Percentiles rank a stretch among this genome's conserved stretches.
Evolutionary conservation across 2,888 invertebrate genomes (phyloP).

Genomic region (Netelia inedita): DNA sequence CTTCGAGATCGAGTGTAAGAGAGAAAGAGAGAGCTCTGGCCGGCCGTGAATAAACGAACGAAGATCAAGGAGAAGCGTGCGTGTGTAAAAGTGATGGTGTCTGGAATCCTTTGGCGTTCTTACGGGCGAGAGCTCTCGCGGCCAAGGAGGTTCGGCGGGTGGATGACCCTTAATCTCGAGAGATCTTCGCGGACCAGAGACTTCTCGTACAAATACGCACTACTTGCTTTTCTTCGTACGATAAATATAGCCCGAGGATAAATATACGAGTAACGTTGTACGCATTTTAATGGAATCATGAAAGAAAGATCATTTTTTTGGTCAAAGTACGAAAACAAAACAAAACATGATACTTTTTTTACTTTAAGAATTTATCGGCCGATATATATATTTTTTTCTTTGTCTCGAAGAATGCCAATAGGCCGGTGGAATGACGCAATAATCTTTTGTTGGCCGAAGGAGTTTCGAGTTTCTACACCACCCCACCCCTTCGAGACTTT

Average conservation of each 20-base stretch:
- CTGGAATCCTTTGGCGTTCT: constrained; percentile 28
- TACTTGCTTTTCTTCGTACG: background rate
- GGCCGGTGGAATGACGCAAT: constrained; percentile 27
- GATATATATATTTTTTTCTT: background rate
- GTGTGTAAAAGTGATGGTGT: constrained; percentile 18
- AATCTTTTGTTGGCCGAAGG: constrained; percentile 35
- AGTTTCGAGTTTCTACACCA: constrained; percentile 45
- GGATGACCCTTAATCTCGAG: constrained; percentile 62
- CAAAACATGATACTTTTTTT: no score
- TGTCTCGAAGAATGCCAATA: background rate
- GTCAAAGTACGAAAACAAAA: no score
- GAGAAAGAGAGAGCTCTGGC: background rate
- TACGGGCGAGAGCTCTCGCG: constrained; percentile 17
- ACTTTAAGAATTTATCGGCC: background rate
- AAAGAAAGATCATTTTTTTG: background rate
- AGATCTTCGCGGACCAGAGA: constrained; percentile 55
- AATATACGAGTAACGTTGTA: background rate
- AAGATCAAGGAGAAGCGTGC: constrained; percentile 12
- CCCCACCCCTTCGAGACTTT: constrained; percentile 47
- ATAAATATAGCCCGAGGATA: background rate
- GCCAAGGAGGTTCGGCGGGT: constrained; percentile 59
- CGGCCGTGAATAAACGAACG: constrained; percentile 22
- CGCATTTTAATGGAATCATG: background rate
- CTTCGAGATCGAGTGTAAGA: background rate
- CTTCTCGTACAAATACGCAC: constrained; percentile 2